Base-by-base conservation (phyloP, 2,113 vertebrate genomes). In the Uropsilus gracilis region DNA sequence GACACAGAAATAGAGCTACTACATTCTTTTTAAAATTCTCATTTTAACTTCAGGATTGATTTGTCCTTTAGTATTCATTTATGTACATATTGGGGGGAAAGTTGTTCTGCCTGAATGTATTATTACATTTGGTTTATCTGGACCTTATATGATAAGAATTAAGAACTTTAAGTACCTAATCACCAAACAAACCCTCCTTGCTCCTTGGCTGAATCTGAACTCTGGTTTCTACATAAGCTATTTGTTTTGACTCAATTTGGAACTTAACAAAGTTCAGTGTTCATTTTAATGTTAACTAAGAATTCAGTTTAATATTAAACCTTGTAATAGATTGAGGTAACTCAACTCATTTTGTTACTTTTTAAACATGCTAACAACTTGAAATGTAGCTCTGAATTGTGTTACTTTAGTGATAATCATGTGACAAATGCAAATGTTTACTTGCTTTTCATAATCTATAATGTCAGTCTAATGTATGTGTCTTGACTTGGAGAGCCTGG, bases 211-310 rank as follows among this genome's bases (percentile, higher is more conserved):
- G 53, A 86, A 34, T 85, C 57, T 95, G 64, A 91, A 88, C 37
- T 69, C 78, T n/a, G 22, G 12, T 73, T 37, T 91, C 17, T 72
- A 24, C 6, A 28, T 76, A 90, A 42, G 34, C 17, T 92, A 42
- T 78, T 86, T 95, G 48, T 64, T 89, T 97, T 37, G 80, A 53
- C 86, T 72, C 53, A 91, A 93, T 55, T 80, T 81, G 63, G 42
- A 95, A 94, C 77, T n/a, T 42, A 59, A 48, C 34, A 87, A 73
- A 91, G 26, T 57, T 30, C 75, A 76, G 8, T 50, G 8, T 87
- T 83, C 63, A 22, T 66, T 34, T 91, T 46, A 88, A 22, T 57
- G 69, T 75, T 71, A 73, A 61, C 53, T 53, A 89, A 42, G 44
- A 82, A 80, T 75, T 83, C 32, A 57, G 46, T 24, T 92, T 95